These are phyloP conservation scores for Isaurus tuberculatus DNA, from an alignment of 92 coral and sea anemone genomes.

Conservation along the genomic window DNA sequence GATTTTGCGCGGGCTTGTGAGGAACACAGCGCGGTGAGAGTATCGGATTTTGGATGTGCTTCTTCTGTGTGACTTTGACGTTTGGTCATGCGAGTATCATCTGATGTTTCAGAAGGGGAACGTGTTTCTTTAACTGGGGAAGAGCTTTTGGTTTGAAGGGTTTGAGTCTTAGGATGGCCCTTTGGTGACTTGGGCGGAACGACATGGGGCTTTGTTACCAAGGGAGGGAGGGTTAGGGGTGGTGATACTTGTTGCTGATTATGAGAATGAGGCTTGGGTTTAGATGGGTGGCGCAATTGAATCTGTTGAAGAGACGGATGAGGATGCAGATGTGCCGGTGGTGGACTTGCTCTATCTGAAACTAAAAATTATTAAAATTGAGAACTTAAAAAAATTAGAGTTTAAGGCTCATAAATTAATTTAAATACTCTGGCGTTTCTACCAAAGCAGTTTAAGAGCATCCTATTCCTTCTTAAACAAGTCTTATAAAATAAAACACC, in stretches of 20 bases:
- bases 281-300: conserved; percentile 3
- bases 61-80: conserved; percentile 19
- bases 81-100: neutral
- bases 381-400: neutral
- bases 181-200: neutral
- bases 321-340: conserved; percentile 25
- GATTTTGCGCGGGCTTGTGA: conserved; percentile 22
- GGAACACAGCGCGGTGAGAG: neutral
- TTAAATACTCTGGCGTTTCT: no score
- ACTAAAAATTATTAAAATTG: conserved; percentile 16
- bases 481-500: no score
- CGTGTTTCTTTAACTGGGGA: conserved; percentile 10
- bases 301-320: conserved; percentile 6
- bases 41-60: neutral
- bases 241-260: neutral
- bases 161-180: neutral
- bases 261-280: conserved; percentile 14
- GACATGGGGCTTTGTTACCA: neutral
- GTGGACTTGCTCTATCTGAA: conserved; percentile 49
- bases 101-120: neutral
- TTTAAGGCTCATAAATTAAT: no score
- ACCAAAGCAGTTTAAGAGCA: no score
- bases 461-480: no score
- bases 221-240: neutral
- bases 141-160: neutral